These are phyloP conservation scores for Gordius sp. DNA, from an alignment of 2,888 invertebrate species.

Conservation along the genomic window DNA sequence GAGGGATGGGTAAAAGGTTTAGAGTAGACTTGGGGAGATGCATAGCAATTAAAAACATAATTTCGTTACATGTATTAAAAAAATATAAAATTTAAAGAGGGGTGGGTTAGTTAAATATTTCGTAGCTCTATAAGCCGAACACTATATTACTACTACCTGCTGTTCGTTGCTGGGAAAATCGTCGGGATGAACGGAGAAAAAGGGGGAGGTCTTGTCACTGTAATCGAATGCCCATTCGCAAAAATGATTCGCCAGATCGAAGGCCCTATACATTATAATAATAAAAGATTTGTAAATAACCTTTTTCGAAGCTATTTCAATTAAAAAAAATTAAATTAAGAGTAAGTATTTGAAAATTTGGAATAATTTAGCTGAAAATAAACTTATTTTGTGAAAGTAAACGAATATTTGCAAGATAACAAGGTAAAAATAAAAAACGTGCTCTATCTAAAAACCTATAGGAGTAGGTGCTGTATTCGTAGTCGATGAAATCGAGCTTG, in stretches of 20 bases:
- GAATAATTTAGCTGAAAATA: slow-evolving; percentile 8
- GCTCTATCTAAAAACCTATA: slow-evolving; percentile 33
- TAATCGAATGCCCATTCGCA: slow-evolving; percentile 68
- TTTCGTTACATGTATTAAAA: too few species aligned
- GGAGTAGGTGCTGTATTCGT: slow-evolving; percentile 81
- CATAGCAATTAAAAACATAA: too few species aligned
- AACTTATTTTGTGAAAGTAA: too few species aligned
- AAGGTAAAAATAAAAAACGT: slow-evolving; percentile 12
- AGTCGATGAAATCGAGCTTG: slow-evolving; percentile 51
- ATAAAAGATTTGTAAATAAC: background rate
- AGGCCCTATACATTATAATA: slow-evolving; percentile 36
- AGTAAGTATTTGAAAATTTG: background rate
- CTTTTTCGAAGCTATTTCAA: background rate
- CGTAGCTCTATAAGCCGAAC: background rate
- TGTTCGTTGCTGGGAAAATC: slow-evolving; percentile 50
- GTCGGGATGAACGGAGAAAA: slow-evolving; percentile 41
- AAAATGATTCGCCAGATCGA: slow-evolving; percentile 78
- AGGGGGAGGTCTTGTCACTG: slow-evolving; percentile 46
- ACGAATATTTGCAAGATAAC: too few species aligned
- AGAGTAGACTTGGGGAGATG: too few species aligned
- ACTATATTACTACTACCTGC: slow-evolving; percentile 38
- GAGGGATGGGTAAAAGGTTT: too few species aligned
- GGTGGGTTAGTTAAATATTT: too few species aligned
- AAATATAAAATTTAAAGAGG: too few species aligned
- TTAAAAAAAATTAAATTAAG: background rate